A percentile compares a stretch with the other conserved stretches of the same genome.
Conservation (phyloP, 2,888 invertebrate genomes). For the Phalera bucephala region DNA sequence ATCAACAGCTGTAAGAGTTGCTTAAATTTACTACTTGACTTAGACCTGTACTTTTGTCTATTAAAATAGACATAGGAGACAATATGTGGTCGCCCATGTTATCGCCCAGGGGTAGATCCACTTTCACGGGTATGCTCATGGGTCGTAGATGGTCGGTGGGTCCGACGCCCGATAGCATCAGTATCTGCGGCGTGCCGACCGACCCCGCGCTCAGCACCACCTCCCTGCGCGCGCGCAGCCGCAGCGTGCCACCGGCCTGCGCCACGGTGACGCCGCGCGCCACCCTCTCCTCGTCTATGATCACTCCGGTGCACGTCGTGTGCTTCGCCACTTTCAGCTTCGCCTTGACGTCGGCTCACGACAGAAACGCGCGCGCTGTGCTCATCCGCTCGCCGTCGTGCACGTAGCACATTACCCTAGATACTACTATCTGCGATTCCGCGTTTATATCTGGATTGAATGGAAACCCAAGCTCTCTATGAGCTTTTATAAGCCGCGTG, state of each 20-base stretch:
- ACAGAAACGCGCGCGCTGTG: slow-evolving; percentile 52
- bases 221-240: slow-evolving; percentile 46
- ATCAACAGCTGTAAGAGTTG: slow-evolving; percentile 33
- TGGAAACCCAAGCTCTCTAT: slow-evolving; percentile 40
- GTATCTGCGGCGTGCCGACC: slow-evolving; percentile 53
- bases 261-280: slow-evolving; percentile 47
- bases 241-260: slow-evolving; percentile 17
- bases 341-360: slow-evolving; percentile 33
- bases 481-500: slow-evolving; percentile 38
- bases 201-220: slow-evolving; percentile 61
- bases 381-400: slow-evolving; percentile 50
- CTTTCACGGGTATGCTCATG: slow-evolving; percentile 39
- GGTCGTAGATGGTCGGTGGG: slow-evolving; percentile 42
- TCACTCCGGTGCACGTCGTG: slow-evolving; percentile 47
- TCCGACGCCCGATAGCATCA: slow-evolving; percentile 62
- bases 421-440: slow-evolving; percentile 53
- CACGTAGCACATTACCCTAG: slow-evolving; percentile 46
- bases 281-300: slow-evolving; percentile 41
- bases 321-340: slow-evolving; percentile 43
- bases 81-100: slow-evolving; percentile 53
- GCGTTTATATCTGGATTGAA: slow-evolving; percentile 55
- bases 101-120: slow-evolving; percentile 53
- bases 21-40: slow-evolving; percentile 2
- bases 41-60: slow-evolving; percentile 27
- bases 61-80: slow-evolving; percentile 37